These are phyloP conservation scores for Uria lomvia DNA, from an alignment of 2,113 vertebrate genomes.

Conservation along the genomic window DNA sequence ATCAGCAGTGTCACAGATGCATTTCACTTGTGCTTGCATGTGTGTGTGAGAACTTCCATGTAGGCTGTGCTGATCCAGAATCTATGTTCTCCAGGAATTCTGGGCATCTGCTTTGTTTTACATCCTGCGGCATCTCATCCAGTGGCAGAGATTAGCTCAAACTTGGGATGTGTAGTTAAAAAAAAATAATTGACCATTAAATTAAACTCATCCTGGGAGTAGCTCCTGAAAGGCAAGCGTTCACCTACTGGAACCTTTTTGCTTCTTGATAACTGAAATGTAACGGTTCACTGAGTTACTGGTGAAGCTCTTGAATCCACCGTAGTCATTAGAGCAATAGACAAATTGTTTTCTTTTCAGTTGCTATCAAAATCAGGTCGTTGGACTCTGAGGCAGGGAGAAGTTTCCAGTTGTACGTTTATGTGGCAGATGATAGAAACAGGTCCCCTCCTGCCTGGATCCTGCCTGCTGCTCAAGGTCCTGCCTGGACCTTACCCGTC, in stretches of 20 bases:
- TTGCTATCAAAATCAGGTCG: not conserved
- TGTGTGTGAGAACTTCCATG: not conserved
- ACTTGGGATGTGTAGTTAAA: not conserved
- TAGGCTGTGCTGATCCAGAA: not conserved
- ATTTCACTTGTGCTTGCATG: not conserved
- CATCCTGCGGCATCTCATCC: not conserved
- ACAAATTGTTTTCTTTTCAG: not conserved
- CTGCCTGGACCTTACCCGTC: not conserved
- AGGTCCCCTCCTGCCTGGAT: not conserved
- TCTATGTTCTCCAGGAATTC: not conserved
- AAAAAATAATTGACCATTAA: not conserved
- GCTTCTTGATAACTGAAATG: not conserved
- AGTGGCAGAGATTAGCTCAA: not conserved
- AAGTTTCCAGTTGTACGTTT: not conserved
- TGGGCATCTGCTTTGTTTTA: not conserved
- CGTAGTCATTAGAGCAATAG: not conserved
- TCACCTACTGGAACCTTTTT: not conserved
- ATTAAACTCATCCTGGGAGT: not conserved
- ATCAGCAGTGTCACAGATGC: not conserved
- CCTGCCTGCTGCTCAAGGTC: not conserved
- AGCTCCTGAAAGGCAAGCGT: not conserved
- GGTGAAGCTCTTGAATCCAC: not conserved
- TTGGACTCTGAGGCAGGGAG: not conserved
- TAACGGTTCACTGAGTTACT: not conserved
- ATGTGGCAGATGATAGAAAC: fast-evolving